Evolutionary conservation across 2,797 vertebrate genomes (phyloP).

Genomic region (Pseudochirops corinnae): DNA sequence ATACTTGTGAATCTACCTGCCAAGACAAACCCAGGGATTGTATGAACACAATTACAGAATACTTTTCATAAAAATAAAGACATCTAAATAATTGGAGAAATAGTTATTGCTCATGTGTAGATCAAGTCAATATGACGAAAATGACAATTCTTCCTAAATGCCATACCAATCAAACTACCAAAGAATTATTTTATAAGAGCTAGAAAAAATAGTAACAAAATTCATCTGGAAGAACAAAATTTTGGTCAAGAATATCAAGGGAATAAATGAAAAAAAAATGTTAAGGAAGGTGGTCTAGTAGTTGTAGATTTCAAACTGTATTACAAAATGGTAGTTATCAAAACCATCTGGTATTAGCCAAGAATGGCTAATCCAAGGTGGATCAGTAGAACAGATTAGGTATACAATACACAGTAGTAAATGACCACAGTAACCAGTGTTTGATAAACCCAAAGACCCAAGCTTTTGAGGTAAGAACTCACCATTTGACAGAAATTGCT

Average conservation of each 20-base stretch:
- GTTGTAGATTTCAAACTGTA: not conserved
- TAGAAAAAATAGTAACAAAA: slow-evolving; percentile 37
- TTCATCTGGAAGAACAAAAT: slow-evolving; percentile 20
- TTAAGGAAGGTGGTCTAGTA: not conserved
- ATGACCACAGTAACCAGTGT: no score
- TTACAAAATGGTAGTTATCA: not conserved
- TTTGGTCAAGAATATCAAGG: slow-evolving; percentile 39
- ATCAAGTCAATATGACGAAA: not conserved
- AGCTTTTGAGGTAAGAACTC: no score
- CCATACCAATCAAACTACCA: slow-evolving; percentile 21
- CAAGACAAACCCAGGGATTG: not conserved
- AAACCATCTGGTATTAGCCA: not conserved
- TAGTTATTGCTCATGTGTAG: not conserved
- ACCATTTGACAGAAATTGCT: no score
- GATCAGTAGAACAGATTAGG: slow-evolving; percentile 4
- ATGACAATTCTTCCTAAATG: slow-evolving; percentile 29
- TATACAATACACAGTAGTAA: no score
- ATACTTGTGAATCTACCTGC: no score
- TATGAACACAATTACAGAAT: slow-evolving; percentile 16
- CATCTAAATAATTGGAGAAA: slow-evolving; percentile 8
- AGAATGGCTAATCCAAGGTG: no score
- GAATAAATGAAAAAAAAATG: slow-evolving; percentile 11
- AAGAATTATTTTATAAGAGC: slow-evolving; percentile 29
- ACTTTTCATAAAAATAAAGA: slow-evolving; percentile 8
- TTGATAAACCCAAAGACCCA: no score